Conservation (phyloP, 2,888 invertebrate species). For the Drosophila infuscata region DNA sequence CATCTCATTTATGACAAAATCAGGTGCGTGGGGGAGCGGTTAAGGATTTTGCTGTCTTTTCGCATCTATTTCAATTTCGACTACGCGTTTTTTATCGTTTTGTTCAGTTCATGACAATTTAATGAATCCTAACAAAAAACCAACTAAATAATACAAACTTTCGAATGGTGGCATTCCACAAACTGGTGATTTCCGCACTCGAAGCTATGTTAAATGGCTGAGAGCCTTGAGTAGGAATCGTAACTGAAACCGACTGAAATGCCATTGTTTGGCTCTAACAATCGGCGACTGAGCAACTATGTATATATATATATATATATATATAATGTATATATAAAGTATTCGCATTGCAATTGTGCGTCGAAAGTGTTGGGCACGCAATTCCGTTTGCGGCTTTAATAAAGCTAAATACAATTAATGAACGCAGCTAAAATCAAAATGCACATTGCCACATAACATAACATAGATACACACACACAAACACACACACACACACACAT, state of each 20-base stretch:
- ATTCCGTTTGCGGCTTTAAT: constrained; percentile 47
- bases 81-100: too few relatives aligned
- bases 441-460: constrained; percentile 14
- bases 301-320: constrained; percentile 17
- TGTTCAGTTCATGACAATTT: too few relatives aligned
- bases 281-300: constrained; percentile 35
- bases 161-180: constrained; percentile 46
- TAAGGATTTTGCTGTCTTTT: too few relatives aligned
- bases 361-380: constrained; percentile 71
- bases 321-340: constrained; percentile 8
- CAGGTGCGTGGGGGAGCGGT: too few relatives aligned
- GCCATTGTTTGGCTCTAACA: constrained; percentile 62
- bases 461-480: constrained; percentile 17
- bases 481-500: not conserved
- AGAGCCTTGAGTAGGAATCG: constrained; percentile 26
- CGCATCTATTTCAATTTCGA: too few relatives aligned
- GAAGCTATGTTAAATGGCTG: constrained; percentile 57
- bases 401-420: constrained; percentile 65
- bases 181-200: constrained; percentile 60
- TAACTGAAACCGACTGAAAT: constrained; percentile 39
- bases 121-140: not conserved
- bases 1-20: too few relatives aligned
- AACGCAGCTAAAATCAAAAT: constrained; percentile 59
- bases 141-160: constrained; percentile 46
- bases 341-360: constrained; percentile 42